Percentiles rank a stretch among this genome's conserved stretches.
These are phyloP conservation scores for Caenorhabditis plicata DNA, from an alignment of 2,888 invertebrate genomes.

Conservation along the genomic window DNA sequence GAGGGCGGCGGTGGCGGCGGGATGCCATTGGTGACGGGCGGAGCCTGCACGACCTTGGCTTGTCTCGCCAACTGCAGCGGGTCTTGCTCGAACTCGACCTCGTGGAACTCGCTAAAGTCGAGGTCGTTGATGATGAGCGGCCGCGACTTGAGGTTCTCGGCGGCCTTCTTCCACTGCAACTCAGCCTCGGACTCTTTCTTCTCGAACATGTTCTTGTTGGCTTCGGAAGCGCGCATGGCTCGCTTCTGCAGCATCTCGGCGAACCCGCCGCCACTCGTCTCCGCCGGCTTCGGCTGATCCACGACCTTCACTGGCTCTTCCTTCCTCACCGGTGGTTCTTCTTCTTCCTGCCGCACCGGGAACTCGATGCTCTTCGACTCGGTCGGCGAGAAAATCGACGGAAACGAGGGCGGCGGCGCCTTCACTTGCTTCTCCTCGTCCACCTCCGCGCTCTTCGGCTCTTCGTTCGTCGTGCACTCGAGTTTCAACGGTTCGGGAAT, in stretches of 20 bases:
- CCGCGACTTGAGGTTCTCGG: conserved; percentile 66
- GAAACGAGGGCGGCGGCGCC: conserved; percentile 61
- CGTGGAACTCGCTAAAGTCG: conserved; percentile 89
- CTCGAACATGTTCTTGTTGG: conserved; percentile 38
- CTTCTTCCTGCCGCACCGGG: conserved; percentile 24
- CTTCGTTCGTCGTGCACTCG: conserved; percentile 35
- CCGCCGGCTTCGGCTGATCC: conserved; percentile 19
- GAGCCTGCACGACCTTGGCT: conserved; percentile 31
- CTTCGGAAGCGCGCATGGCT: conserved; percentile 54
- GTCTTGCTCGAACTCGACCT: conserved; percentile 78
- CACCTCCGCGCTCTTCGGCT: conserved; percentile 72
- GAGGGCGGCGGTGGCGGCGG: conserved; percentile 51
- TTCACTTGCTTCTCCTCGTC: conserved; percentile 32
- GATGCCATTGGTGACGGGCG: conserved; percentile 15
- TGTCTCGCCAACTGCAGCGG: conserved; percentile 43
- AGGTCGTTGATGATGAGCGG: conserved; percentile 82
- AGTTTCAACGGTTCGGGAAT: conserved; percentile 49
- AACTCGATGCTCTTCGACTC: conserved; percentile 63
- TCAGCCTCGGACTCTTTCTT: conserved; percentile 71
- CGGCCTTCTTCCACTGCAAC: conserved; percentile 85
- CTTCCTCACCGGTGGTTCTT: conserved; percentile 11
- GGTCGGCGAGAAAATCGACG: conserved; percentile 63
- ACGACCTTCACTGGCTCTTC: conserved; percentile 28
- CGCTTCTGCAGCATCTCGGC: conserved; percentile 60
- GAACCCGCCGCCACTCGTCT: conserved; percentile 48